phyloP scores from a whole-genome alignment of 2,113 vertebrate species.

The Eulemur rufifrons region DNA sequence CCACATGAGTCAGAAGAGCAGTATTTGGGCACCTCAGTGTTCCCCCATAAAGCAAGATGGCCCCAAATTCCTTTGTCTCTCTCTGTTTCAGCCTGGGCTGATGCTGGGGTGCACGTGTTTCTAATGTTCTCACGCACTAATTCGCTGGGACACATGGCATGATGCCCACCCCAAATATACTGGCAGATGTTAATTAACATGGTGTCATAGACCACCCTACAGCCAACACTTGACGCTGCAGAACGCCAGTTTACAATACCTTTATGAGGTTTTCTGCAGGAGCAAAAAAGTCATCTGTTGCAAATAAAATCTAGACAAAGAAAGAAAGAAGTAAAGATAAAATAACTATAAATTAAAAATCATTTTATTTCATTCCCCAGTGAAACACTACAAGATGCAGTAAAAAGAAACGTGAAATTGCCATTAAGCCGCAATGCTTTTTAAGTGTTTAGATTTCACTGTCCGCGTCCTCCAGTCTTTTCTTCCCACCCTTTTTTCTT shows the following conservation, averaged over 20 bases:
- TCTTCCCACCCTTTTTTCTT: background rate
- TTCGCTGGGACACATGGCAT: background rate
- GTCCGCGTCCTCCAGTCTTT: background rate
- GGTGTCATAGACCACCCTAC: background rate
- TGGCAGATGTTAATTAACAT: background rate
- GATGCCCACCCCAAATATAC: background rate
- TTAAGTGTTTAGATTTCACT: background rate
- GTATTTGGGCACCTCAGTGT: fast-evolving
- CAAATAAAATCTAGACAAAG: constrained; percentile 72
- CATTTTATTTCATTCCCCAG: background rate
- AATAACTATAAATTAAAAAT: background rate
- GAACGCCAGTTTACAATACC: background rate
- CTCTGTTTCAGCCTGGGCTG: background rate
- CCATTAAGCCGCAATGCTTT: background rate
- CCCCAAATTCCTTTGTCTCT: background rate
- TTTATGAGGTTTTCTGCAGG: constrained; percentile 78
- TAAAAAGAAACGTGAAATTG: background rate
- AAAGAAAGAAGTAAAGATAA: constrained; percentile 11
- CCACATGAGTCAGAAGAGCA: background rate
- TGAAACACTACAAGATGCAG: background rate
- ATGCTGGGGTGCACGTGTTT: background rate
- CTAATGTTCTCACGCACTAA: fast-evolving
- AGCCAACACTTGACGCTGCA: background rate
- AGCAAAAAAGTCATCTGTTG: constrained; percentile 74
- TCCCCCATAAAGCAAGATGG: background rate